Evolutionary conservation across 2,888 invertebrate genomes (phyloP).

Genomic region (Pristionchus japonicus): DNA sequence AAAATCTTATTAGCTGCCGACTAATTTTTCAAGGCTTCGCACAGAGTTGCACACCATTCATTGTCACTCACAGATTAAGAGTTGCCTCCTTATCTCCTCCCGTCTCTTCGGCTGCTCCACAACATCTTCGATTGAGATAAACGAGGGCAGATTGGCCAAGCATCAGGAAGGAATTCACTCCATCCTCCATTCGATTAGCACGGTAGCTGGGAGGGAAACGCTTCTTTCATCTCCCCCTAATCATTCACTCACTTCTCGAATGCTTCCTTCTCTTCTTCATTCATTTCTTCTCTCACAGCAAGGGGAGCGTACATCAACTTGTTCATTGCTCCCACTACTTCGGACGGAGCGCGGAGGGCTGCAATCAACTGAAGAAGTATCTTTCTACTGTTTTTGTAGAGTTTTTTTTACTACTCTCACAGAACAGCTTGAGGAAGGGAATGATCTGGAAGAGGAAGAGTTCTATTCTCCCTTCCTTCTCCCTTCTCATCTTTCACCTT

Average conservation of each 20-base stretch:
- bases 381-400: too few relatives aligned
- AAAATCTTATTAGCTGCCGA: too few relatives aligned
- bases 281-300: slow-evolving; percentile 45
- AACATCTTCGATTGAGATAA: slow-evolving; percentile 51
- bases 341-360: slow-evolving; percentile 50
- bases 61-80: slow-evolving; percentile 26
- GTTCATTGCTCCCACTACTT: slow-evolving; percentile 48
- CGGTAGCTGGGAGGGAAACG: slow-evolving; percentile 54
- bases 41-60: too few relatives aligned
- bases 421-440: too few relatives aligned
- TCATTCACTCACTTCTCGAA: slow-evolving; percentile 50
- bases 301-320: slow-evolving; percentile 54
- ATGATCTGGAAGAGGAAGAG: too few relatives aligned
- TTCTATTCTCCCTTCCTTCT: too few relatives aligned
- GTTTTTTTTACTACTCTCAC: too few relatives aligned
- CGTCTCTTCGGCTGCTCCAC: slow-evolving; percentile 47
- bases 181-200: slow-evolving; percentile 52
- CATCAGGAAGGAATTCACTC: slow-evolving; percentile 54
- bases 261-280: slow-evolving; percentile 55
- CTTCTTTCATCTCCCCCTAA: not conserved
- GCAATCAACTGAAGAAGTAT: slow-evolving; percentile 47
- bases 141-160: slow-evolving; percentile 52
- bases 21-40: too few relatives aligned
- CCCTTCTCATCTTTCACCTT: too few relatives aligned
- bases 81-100: not conserved